Evolutionary conservation across 2,888 invertebrate genomes (phyloP).

Genomic region (Spicauda simplicius): DNA sequence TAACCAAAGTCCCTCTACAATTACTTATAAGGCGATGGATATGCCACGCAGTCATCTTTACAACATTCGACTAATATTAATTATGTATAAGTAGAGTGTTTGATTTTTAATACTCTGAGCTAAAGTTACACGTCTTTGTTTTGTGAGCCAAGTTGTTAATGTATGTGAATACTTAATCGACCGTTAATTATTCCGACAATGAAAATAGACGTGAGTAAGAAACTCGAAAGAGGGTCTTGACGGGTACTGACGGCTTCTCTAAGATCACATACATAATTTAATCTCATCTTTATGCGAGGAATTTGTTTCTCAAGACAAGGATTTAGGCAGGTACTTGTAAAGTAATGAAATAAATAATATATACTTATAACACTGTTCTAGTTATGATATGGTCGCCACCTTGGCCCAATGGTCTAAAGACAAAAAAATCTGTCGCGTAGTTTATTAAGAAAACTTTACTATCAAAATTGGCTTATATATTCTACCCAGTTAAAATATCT

Average conservation of each 20-base stretch:
- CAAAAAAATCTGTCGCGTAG: too few species aligned
- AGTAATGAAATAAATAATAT: too few species aligned
- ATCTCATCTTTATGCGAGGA: constrained; percentile 24
- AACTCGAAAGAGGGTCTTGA: constrained; percentile 48
- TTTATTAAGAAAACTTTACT: too few species aligned
- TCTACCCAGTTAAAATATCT: too few species aligned
- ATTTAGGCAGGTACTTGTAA: neutral
- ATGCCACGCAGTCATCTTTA: too few species aligned
- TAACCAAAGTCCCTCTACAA: too few species aligned
- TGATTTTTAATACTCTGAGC: constrained; percentile 1
- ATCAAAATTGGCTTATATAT: too few species aligned
- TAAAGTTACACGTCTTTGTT: constrained; percentile 36
- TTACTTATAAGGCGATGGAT: too few species aligned
- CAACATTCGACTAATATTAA: too few species aligned
- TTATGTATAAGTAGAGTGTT: neutral
- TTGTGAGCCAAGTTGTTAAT: constrained; percentile 38
- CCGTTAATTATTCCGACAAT: constrained; percentile 44
- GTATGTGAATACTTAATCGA: constrained; percentile 45
- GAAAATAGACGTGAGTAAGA: constrained; percentile 42
- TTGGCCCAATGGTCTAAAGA: too few species aligned
- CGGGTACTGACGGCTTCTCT: constrained; percentile 44
- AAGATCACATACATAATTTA: constrained; percentile 42
- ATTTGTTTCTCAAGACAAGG: constrained; percentile 11
- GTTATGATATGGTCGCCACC: too few species aligned
- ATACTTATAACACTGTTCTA: too few species aligned